Percentiles rank a stretch among this genome's conserved stretches.
Evolutionary conservation across 2,113 vertebrate species (phyloP).

Genomic region (Sporophila hypoxantha): DNA sequence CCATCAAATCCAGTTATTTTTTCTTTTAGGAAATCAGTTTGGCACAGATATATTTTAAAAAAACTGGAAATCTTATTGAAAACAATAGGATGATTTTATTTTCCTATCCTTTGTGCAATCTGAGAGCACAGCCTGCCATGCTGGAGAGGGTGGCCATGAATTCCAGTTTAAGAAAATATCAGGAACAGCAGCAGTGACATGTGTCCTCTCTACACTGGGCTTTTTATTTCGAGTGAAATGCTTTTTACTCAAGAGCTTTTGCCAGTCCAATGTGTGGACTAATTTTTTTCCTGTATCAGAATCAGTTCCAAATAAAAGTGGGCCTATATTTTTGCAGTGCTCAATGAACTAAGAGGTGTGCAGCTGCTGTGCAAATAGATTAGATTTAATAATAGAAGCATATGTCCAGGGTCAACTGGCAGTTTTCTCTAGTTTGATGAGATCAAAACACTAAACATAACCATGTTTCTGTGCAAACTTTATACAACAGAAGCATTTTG

Average conservation of each 20-base stretch:
- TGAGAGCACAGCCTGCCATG: neutral
- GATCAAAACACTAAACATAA: conserved; percentile 26
- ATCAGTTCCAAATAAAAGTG: neutral
- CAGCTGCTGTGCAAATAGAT: neutral
- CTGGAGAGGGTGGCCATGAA: neutral
- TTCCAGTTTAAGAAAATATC: neutral
- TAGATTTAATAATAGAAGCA: conserved; percentile 39
- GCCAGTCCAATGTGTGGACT: neutral
- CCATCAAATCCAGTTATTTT: neutral
- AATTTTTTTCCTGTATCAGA: conserved; percentile 5
- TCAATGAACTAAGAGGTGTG: neutral
- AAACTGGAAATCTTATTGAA: neutral
- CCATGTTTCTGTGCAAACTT: conserved; percentile 38
- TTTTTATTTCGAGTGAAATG: neutral
- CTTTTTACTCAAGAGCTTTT: neutral
- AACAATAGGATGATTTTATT: neutral
- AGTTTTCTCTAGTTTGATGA: conserved; percentile 25
- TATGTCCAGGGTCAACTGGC: neutral
- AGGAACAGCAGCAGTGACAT: neutral
- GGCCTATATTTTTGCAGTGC: conserved; percentile 3
- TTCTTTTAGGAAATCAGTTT: neutral
- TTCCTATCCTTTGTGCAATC: neutral
- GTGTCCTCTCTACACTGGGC: neutral
- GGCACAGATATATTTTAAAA: neutral
- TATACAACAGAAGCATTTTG: conserved; percentile 43